Evolutionary conservation across 1,140 invertebrate species (phyloP), one percentile per base, ranked within the genome.

Genomic region (Drosophila aff.): DNA sequence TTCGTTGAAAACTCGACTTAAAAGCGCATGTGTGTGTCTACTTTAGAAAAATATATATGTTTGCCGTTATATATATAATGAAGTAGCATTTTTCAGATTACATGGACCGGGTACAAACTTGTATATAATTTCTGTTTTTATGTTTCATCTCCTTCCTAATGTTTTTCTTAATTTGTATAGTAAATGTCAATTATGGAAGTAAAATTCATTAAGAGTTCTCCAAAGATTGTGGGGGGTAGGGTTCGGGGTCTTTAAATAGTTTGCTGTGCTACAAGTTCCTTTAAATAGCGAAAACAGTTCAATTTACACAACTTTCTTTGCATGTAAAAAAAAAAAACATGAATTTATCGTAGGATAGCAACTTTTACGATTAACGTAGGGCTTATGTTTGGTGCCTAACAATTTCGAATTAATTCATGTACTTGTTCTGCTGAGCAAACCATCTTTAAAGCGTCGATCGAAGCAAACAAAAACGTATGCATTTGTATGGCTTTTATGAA

Each of bases 51-150:
- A 90, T 87, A 87, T 86, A 71, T 84, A 80, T 89, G 58, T 89
- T 68, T 81, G 73, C 64, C 53, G 53, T 82, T 84, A 79, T 81
- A 79, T 81, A 90, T 89, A 81, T 83, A 78, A 68, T 90, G 61
- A 89, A 83, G 72, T 84, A 89, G 84, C 77, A 84, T 81, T 64
- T 84, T 72, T 76, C 69, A 66, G 81, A 90, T 90, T 90, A 90
- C 76, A 90, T 90, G 85, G 85, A 90, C 85, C 90, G 85, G 85
- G 85, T 87, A 87, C 73, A 87, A 89, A 90, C 84, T 78, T 89
- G 84, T 90, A 90, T 90, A 89, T 85, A 89, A 84, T 89, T 57
- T 89, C 36, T 77, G 59, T 11, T 58, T 60, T 65, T 47, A 23
- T 58, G 6, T 43, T 74, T 63, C 13, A 31, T 50, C 36, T 66